Percentiles rank a stretch among this genome's conserved stretches.
Evolutionary conservation across 2,113 vertebrate genomes (phyloP).

Genomic region (Vulpes lagopus): DNA sequence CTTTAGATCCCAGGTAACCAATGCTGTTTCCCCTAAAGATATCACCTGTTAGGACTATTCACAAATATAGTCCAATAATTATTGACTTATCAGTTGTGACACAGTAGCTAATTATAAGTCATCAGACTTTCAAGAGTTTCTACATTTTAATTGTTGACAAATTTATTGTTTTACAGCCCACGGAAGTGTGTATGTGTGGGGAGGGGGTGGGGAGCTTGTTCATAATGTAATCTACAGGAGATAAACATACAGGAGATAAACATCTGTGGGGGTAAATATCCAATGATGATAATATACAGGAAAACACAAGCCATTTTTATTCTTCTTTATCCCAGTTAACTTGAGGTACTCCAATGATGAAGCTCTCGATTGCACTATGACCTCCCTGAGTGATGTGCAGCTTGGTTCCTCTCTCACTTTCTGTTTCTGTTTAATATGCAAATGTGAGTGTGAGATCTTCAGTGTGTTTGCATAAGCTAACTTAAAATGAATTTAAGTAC

Average conservation of each 20-base stretch:
- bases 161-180: not conserved
- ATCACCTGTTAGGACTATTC: slow-evolving; percentile 71
- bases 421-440: slow-evolving; percentile 85
- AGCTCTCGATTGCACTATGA: slow-evolving; percentile 90
- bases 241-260: slow-evolving; percentile 37
- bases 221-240: not conserved
- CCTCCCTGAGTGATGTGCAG: slow-evolving; percentile 93
- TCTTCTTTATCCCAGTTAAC: slow-evolving; percentile 61
- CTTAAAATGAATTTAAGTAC: slow-evolving; percentile 86
- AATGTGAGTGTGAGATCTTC: slow-evolving; percentile 84
- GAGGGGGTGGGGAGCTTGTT: not conserved
- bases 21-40: slow-evolving; percentile 48
- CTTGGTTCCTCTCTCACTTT: slow-evolving; percentile 83
- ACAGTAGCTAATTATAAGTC: not conserved
- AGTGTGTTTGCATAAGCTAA: slow-evolving; percentile 89
- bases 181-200: not conserved
- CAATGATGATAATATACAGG: not conserved
- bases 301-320: slow-evolving; percentile 84
- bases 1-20: slow-evolving; percentile 44
- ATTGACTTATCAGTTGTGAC: rapidly evolving
- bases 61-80: slow-evolving; percentile 50
- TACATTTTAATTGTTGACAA: not conserved
- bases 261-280: slow-evolving; percentile 38
- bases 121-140: not conserved
- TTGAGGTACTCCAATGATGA: slow-evolving; percentile 54